These are phyloP conservation scores for Eupeodes luniger DNA, from an alignment of 2,888 invertebrate genomes.

Conservation along the genomic window DNA sequence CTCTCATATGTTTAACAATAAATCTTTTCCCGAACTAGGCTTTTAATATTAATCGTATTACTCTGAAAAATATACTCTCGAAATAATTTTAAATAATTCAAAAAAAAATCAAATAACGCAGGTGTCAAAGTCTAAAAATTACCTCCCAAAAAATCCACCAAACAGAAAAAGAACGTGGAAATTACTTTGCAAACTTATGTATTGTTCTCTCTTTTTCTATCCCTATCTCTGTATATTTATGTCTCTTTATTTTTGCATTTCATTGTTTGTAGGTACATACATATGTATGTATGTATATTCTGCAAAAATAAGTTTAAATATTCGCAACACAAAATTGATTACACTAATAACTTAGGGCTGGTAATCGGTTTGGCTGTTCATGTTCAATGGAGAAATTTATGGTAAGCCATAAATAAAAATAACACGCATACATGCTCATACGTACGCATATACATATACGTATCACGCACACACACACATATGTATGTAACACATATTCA, in stretches of 20 bases:
- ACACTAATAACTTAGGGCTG: conserved; percentile 61
- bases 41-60: conserved; percentile 20
- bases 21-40: conserved; percentile 7
- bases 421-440: conserved; percentile 2
- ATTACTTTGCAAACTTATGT: not conserved
- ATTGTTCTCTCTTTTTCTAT: not conserved
- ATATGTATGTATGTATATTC: not conserved
- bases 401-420: conserved; percentile 53
- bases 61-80: not conserved
- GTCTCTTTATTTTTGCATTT: conserved; percentile 5
- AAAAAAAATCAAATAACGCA: conserved; percentile 18
- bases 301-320: conserved; percentile 25
- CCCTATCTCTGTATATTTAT: not conserved
- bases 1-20: not conserved
- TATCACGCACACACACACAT: not conserved
- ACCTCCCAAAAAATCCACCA: not conserved
- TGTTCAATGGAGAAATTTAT: conserved; percentile 60
- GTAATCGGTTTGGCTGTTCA: conserved; percentile 57
- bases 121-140: conserved; percentile 13
- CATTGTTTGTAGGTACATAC: not conserved
- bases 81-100: conserved; percentile 8
- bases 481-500: no score
- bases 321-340: conserved; percentile 53
- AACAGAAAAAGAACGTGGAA: not conserved
- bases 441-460: not conserved